Conservation (phyloP, 2,797 vertebrate species). For the Falco rusticolus region DNA sequence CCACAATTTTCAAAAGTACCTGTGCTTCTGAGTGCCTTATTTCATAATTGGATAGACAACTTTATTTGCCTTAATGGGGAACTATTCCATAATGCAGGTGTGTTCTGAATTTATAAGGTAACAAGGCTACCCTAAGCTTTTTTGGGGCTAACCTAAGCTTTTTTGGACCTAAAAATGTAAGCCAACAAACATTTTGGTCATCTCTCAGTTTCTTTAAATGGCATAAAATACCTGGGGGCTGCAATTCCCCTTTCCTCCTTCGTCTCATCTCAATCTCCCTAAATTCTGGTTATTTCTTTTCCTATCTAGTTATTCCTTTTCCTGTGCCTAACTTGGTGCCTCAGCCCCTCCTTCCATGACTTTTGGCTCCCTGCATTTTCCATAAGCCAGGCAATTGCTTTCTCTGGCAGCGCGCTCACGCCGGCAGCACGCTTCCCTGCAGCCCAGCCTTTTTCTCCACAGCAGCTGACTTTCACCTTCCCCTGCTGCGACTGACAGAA, state of each 20-base stretch:
- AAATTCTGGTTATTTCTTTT: not conserved
- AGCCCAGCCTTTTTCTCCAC: not conserved
- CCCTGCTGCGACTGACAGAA: not conserved
- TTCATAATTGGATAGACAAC: not conserved
- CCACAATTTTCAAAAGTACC: not conserved
- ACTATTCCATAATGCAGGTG: fast-evolving
- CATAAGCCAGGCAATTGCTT: not conserved
- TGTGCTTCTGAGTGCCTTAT: not conserved
- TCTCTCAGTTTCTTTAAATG: not conserved
- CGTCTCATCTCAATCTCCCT: not conserved
- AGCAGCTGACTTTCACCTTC: not conserved
- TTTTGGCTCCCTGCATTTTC: not conserved
- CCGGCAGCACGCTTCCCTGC: not conserved
- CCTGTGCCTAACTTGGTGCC: not conserved
- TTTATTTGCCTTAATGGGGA: not conserved
- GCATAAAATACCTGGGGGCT: not conserved
- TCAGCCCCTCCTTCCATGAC: not conserved
- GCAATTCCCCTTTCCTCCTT: not conserved
- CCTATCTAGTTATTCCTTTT: not conserved
- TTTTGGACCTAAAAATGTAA: not conserved
- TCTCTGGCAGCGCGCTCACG: not conserved
- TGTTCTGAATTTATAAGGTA: not conserved
- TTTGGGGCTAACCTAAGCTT: not conserved
- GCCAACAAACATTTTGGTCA: not conserved
- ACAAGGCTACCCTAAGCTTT: not conserved